Base-by-base conservation (phyloP, 2,888 invertebrate genomes). In the Neelides folsomi region DNA sequence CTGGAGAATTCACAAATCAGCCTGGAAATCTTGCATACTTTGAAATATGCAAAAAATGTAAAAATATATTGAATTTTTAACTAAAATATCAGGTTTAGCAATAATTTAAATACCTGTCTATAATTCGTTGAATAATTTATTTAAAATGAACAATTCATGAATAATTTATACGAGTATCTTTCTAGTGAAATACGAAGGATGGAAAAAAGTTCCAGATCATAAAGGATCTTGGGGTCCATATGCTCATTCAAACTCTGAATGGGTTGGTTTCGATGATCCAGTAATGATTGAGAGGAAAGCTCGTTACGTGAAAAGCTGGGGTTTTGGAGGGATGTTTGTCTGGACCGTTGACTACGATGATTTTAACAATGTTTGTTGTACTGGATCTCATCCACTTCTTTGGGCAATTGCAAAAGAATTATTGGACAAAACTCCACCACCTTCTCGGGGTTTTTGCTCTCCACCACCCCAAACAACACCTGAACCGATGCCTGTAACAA, bases 261-360 rank as follows among this genome's bases (percentile, higher is more conserved):
- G 92, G 88, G 87, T 89, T 37, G 85, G 89, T 40, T 93, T 80
- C 67, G 93, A 93, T 67, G 86, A 89, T 70, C 36, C 56, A 0
- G 61, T 59, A 16, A 58, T 56, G 41, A 44, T 63, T 1, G 50
- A 56, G 4, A 59, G 66, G 41, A 70, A 83, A 79, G 81, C 78
- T 12, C 73, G 80, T 61, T 90, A 84, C 74, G 82, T 87, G 1
- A 72, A 78, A 54, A 73, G 76, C 5, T 77, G 79, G 66, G 82
- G 82, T 0, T 79, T 83, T 54, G 88, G 84, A 1, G 90, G 90
- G 4, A 81, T 84, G 8, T 81, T 84, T 42, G 84, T 86, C 0
- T 90, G 88, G 88, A 88, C 89, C 0, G 76, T 87, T 2, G 90
- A 90, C 68, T 69, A 90, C 63, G 89, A 90, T 63, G 90, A 92